Conservation (phyloP, 2,797 vertebrate species). For the Gambelia wislizenii region DNA sequence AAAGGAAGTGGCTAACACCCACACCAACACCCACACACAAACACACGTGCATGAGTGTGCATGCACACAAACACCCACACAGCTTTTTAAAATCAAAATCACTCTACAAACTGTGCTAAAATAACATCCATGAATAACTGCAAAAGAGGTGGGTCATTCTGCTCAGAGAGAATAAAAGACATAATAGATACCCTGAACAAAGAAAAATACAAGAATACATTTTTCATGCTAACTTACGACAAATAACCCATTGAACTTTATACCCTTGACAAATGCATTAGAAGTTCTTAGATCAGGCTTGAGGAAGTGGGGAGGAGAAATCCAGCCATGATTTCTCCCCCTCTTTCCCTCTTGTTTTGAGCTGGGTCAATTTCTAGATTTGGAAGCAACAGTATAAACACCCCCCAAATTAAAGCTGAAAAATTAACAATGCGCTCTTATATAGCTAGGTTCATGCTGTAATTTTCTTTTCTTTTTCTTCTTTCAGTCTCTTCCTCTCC, state of each 20-base stretch:
- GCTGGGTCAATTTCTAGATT: not conserved
- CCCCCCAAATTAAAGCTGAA: not conserved
- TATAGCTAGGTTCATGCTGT: not conserved
- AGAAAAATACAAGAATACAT: not conserved
- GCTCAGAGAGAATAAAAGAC: not conserved
- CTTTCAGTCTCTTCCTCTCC: not conserved
- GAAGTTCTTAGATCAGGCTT: not conserved
- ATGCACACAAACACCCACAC: too few relatives aligned
- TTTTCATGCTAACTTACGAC: not conserved
- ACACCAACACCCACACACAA: too few relatives aligned
- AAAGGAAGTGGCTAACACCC: not conserved
- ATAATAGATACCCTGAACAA: not conserved
- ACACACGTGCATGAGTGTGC: not conserved
- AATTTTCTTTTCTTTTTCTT: not conserved
- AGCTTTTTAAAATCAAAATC: not conserved
- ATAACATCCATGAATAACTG: not conserved
- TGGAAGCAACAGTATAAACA: constrained; percentile 3
- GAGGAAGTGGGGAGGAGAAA: not conserved
- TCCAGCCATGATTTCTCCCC: not conserved
- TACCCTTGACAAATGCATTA: not conserved
- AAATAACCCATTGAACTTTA: not conserved
- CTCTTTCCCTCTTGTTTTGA: not conserved
- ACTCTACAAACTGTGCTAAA: not conserved
- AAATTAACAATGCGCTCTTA: not conserved
- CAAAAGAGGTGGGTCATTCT: not conserved